Evolutionary conservation across 2,797 vertebrate species (phyloP).

Genomic region (Gorsachius magnificus): DNA sequence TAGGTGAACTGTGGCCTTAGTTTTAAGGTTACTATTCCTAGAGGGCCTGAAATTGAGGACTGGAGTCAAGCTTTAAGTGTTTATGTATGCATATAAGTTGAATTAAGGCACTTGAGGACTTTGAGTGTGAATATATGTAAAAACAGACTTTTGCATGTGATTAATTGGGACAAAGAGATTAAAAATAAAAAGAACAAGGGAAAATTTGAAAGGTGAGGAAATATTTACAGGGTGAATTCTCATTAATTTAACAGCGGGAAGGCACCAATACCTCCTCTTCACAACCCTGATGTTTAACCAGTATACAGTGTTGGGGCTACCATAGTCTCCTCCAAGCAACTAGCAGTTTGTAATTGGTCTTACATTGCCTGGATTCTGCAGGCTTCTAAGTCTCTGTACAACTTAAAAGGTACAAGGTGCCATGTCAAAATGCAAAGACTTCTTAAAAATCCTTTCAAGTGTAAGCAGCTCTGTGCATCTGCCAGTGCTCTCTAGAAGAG

Average conservation of each 20-base stretch:
- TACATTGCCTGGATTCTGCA: not conserved
- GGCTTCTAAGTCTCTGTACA: not conserved
- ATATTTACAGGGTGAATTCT: not conserved
- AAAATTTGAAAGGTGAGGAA: not conserved
- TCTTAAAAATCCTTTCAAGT: not conserved
- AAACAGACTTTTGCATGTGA: not conserved
- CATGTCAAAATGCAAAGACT: not conserved
- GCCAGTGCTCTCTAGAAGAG: not conserved
- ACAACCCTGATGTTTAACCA: too few relatives aligned
- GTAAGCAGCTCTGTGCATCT: not conserved
- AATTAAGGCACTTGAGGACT: not conserved
- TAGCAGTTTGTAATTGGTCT: not conserved
- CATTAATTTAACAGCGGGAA: too few relatives aligned
- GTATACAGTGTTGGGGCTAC: not conserved
- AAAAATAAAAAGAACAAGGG: not conserved
- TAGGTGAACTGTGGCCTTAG: not conserved
- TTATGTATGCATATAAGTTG: not conserved
- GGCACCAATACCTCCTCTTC: too few relatives aligned
- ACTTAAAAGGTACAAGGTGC: not conserved
- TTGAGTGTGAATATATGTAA: not conserved
- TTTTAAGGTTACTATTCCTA: not conserved
- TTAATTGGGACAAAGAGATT: not conserved
- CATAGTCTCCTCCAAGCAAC: not conserved
- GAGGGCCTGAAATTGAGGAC: not conserved
- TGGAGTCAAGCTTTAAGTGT: not conserved